Conservation (phyloP, 2,888 invertebrate species). For the Bursaphelenchus okinawaensis region DNA sequence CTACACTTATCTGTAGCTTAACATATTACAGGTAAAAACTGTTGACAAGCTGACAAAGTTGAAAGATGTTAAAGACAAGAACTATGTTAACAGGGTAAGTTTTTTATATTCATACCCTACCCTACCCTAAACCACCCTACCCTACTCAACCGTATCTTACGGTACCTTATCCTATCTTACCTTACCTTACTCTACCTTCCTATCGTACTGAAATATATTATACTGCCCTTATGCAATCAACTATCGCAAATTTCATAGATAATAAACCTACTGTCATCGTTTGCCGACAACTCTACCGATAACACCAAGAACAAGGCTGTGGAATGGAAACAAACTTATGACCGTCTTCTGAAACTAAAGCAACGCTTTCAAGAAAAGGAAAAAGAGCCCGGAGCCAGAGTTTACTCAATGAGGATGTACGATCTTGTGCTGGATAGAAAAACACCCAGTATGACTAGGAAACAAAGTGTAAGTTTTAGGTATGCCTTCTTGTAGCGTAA, state of each 20-base stretch:
- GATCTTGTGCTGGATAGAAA: constrained; percentile 41
- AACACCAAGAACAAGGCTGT: constrained; percentile 4
- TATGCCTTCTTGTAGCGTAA: too few species aligned
- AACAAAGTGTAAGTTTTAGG: constrained; percentile 13
- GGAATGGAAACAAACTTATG: constrained; percentile 43
- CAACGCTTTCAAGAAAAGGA: constrained; percentile 21
- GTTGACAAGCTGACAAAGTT: neutral
- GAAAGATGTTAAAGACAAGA: neutral
- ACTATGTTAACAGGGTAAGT: neutral
- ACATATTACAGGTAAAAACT: neutral
- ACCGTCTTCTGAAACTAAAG: constrained; percentile 31
- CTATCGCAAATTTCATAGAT: constrained; percentile 19
- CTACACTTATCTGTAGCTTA: too few species aligned
- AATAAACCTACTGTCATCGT: constrained; percentile 16
- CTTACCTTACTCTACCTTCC: too few species aligned
- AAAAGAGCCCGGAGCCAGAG: constrained; percentile 37
- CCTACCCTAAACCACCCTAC: too few species aligned
- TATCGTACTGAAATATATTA: too few species aligned
- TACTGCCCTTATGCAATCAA: too few species aligned
- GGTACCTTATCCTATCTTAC: too few species aligned
- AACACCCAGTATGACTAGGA: constrained; percentile 9
- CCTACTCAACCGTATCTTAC: too few species aligned
- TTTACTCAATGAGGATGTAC: constrained; percentile 48
- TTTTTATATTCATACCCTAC: too few species aligned
- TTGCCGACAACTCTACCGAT: constrained; percentile 1